Conservation (phyloP, 2,888 invertebrate genomes). For the Diachrysia chrysitis region DNA sequence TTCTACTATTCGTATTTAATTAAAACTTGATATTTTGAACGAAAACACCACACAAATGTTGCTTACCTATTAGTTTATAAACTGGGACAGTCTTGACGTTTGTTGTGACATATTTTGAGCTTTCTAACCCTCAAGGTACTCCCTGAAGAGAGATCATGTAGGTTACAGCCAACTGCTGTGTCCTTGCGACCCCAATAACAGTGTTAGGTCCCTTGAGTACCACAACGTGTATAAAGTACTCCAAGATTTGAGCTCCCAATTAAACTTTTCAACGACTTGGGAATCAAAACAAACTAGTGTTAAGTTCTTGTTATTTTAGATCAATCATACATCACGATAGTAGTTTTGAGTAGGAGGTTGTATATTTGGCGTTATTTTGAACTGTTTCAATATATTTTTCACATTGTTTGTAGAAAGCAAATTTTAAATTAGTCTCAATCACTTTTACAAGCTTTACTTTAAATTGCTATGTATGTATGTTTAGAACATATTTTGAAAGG, state of each 20-base stretch:
- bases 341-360: no score
- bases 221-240: conserved; percentile 9
- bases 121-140: conserved; percentile 20
- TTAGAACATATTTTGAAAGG: no score
- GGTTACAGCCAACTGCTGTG: conserved; percentile 17
- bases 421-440: no score
- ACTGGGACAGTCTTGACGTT: neutral
- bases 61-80: no score
- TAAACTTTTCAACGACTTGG: conserved; percentile 20
- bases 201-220: conserved; percentile 25
- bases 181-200: conserved; percentile 11
- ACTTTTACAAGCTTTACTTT: no score
- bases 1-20: no score
- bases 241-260: conserved; percentile 7
- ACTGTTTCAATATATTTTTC: no score
- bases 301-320: conserved; percentile 2
- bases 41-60: no score
- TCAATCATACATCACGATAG: neutral
- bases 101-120: neutral
- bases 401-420: no score
- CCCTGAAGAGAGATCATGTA: conserved; percentile 27
- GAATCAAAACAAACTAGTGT: conserved; percentile 4
- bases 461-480: no score
- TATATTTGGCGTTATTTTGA: no score
- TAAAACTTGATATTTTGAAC: no score